These are phyloP conservation scores for Anolis carolinensis DNA, from an alignment of 2,113 vertebrate genomes.

Conservation along the genomic window DNA sequence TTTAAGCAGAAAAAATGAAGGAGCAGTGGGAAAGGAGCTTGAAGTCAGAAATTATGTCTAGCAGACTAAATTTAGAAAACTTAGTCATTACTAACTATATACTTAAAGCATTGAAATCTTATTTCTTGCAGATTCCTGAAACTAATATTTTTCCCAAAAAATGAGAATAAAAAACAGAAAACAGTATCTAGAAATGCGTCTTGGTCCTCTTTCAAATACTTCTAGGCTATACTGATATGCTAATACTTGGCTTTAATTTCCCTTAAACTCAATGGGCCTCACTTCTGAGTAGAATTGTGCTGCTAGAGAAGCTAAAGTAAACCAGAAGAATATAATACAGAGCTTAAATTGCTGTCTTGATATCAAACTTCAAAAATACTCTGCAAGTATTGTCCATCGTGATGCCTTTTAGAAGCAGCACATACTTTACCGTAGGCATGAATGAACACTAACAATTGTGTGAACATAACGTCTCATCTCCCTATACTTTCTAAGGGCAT, in stretches of 20 bases:
- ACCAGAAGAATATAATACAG: neutral
- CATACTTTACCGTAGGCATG: neutral
- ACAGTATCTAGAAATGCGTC: neutral
- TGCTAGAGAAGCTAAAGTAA: neutral
- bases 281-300: neutral
- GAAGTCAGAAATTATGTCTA: neutral
- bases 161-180: neutral
- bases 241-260: neutral
- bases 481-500: slow-evolving; percentile 10
- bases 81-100: neutral
- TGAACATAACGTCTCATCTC: neutral
- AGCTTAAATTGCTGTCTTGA: neutral
- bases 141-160: neutral
- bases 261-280: neutral
- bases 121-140: neutral
- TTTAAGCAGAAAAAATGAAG: neutral
- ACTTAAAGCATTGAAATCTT: neutral
- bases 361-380: neutral
- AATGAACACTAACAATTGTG: slow-evolving; percentile 28
- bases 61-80: neutral
- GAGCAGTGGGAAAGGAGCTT: neutral
- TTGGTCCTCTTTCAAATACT: neutral
- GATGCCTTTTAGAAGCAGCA: slow-evolving; percentile 37
- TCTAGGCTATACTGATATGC: neutral
- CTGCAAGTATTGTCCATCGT: neutral